These are phyloP conservation scores for Staurois parvus DNA, from an alignment of 2,797 vertebrate species.

Conservation along the genomic window DNA sequence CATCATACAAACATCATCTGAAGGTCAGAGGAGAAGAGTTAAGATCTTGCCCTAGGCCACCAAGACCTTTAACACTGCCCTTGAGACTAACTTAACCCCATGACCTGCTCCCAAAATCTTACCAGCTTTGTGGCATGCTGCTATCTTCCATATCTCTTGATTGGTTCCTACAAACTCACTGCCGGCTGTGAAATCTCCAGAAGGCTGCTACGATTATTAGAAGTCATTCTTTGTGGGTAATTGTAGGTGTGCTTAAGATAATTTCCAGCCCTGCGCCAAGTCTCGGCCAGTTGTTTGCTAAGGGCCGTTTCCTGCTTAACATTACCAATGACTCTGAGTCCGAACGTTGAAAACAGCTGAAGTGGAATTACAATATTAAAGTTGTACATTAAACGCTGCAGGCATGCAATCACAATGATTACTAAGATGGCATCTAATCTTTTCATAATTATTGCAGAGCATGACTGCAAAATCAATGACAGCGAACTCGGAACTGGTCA, in stretches of 20 bases:
- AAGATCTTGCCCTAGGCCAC: slow-evolving; percentile 11
- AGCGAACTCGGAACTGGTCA: slow-evolving; percentile 57
- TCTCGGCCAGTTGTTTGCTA: slow-evolving; percentile 42
- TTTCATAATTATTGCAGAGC: slow-evolving; percentile 62
- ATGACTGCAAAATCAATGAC: slow-evolving; percentile 64
- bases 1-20: neutral
- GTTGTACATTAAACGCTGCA: slow-evolving; percentile 62
- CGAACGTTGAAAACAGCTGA: slow-evolving; percentile 55
- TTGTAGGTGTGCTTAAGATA: slow-evolving; percentile 49
- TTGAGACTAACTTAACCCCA: neutral
- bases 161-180: slow-evolving; percentile 22
- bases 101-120: slow-evolving; percentile 1
- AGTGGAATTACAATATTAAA: slow-evolving; percentile 63
- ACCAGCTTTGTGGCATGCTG: neutral
- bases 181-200: slow-evolving; percentile 15
- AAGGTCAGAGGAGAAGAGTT: neutral
- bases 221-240: slow-evolving; percentile 55
- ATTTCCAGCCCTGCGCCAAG: slow-evolving; percentile 32
- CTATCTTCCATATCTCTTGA: slow-evolving; percentile 35
- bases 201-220: slow-evolving; percentile 43
- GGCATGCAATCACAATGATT: slow-evolving; percentile 63
- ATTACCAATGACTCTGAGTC: slow-evolving; percentile 50
- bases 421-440: slow-evolving; percentile 63
- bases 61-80: neutral
- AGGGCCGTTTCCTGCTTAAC: slow-evolving; percentile 59